Conservation (phyloP, 1,140 invertebrate species). For the Ceratoteleas bidentatus region DNA sequence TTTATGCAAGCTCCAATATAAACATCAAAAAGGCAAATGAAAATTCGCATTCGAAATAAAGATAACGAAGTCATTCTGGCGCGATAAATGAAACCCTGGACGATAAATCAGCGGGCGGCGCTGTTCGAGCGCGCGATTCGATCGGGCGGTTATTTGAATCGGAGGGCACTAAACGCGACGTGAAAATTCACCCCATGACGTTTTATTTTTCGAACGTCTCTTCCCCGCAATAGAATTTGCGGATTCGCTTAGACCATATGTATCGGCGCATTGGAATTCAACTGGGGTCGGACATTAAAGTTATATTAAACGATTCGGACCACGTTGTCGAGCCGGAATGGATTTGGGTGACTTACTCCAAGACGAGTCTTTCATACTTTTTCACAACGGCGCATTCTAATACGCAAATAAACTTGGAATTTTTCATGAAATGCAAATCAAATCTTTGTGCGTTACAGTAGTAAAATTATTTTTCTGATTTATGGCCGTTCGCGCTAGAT, state of each 20-base stretch:
- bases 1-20: conserved; percentile 9
- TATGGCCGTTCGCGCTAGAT: no score
- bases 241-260: conserved; percentile 68
- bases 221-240: conserved; percentile 65
- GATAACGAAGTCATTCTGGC: conserved; percentile 9
- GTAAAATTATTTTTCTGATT: conserved; percentile 14
- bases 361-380: conserved; percentile 51
- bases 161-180: conserved; percentile 37
- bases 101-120: conserved; percentile 16
- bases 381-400: conserved; percentile 32
- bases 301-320: conserved; percentile 70
- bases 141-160: conserved; percentile 25
- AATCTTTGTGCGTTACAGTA: conserved; percentile 25
- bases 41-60: conserved; percentile 27
- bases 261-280: conserved; percentile 69
- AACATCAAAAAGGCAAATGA: conserved; percentile 40
- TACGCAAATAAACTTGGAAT: conserved; percentile 18
- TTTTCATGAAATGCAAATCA: conserved; percentile 7
- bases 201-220: conserved; percentile 72
- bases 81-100: conserved; percentile 31
- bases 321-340: conserved; percentile 59
- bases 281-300: conserved; percentile 69
- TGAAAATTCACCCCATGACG: conserved; percentile 74
- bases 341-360: conserved; percentile 54
- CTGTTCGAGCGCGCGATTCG: conserved; percentile 34